A percentile compares a stretch with the other conserved stretches of the same genome.
Conservation (phyloP, 2,113 vertebrate genomes). For the Entomyzon cyanotis region DNA sequence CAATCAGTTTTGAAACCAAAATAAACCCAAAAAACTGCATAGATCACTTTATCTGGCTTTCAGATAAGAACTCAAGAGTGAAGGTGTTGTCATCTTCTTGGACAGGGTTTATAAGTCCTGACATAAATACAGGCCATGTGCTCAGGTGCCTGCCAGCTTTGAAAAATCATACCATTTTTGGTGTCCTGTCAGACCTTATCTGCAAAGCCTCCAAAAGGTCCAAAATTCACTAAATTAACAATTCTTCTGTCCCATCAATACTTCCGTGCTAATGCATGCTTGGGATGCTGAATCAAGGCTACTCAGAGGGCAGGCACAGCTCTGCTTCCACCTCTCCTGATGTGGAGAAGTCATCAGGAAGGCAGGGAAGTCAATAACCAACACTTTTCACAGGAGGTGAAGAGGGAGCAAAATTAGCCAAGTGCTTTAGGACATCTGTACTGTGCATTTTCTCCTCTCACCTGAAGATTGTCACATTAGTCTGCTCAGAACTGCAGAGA, state of each 20-base stretch:
- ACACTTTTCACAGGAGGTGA: neutral
- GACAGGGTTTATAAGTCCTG: neutral
- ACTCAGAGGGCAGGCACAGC: neutral
- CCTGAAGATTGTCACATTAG: neutral
- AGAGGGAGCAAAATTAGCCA: neutral
- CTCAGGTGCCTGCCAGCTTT: neutral
- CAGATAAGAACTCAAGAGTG: neutral
- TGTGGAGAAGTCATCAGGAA: accelerated
- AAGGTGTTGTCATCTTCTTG: neutral
- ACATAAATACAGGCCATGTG: neutral
- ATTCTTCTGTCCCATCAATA: too few relatives aligned
- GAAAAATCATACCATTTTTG: neutral
- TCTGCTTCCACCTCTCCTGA: neutral
- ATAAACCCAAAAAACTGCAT: neutral
- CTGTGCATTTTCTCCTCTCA: neutral
- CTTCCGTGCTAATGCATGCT: neutral
- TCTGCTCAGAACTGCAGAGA: neutral
- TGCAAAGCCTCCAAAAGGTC: neutral
- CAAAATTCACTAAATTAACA: neutral
- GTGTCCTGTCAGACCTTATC: neutral
- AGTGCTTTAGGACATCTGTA: neutral
- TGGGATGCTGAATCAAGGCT: neutral
- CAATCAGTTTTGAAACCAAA: neutral
- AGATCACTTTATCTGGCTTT: neutral
- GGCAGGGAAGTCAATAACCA: neutral